Evolutionary conservation across 1,140 invertebrate genomes (phyloP), one percentile per base, ranked within the genome.

Genomic region (Drosophila ananassae): DNA sequence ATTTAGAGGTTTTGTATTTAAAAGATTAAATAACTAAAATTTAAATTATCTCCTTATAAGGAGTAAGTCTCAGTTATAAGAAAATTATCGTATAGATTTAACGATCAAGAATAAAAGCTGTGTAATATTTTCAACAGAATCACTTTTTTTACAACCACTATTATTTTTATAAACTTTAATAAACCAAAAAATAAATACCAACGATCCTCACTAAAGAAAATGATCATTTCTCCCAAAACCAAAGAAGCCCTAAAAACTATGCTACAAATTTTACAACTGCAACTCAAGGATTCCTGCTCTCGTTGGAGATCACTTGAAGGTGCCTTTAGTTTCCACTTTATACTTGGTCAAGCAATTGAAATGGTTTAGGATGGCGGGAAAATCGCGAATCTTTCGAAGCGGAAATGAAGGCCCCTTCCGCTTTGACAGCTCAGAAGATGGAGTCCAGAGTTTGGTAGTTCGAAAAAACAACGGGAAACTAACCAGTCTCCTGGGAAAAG

Each of bases 381-480:
- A 34, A 67, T 30, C 55, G 73, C 54, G 44, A 46, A 55, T 68
- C 79, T 79, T 59, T 62, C 54, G 64, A 59, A 51, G 55, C 83
- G 83, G 83, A 89, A 89, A 89, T 89, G 83, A 83, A 89, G 68
- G 76, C 76, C 79, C 74, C 82, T 89, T 89, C 83, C 83, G 84
- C 84, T 71, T 72, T 83, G 64, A 73, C 61, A 73, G 79, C 74
- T 74, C 77, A 68, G 61, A 87, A 87, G 82, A 87, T 87, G 78
- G 71, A 66, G 69, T 52, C 50, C 39, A 10, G 58, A 55, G 56
- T 52, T 37, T 12, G 12, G 28, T 55, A 17, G 39, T 57, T 60
- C 52, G 30, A 48, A 50, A 60, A 71, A 53, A 67, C 59, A 69
- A 32, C 5, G 48, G 22, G 37, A 60, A 73, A 73, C 69, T 50